Percentiles rank a stretch among this genome's conserved stretches.
phyloP scores from a whole-genome alignment of 2,113 vertebrate genomes.

The Phodopus roborovskii region DNA sequence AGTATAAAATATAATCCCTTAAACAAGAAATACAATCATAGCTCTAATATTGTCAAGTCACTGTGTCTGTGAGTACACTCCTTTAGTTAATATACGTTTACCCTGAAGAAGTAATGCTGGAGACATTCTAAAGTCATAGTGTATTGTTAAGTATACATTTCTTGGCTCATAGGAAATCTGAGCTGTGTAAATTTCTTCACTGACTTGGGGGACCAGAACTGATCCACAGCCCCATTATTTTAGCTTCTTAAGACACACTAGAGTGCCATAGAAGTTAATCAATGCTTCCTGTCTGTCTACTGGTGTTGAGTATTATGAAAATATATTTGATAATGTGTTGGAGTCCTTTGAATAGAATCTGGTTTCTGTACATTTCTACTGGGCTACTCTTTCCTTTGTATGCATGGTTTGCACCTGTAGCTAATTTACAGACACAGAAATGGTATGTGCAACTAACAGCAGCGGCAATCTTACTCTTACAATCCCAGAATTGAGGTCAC shows the following conservation, averaged over 20 bases:
- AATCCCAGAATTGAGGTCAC: slow-evolving; percentile 10
- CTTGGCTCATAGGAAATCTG: not conserved
- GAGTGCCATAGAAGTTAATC: not conserved
- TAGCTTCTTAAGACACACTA: not conserved
- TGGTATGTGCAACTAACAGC: not conserved
- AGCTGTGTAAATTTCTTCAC: not conserved
- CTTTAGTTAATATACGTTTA: not conserved
- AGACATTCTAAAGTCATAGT: slow-evolving; percentile 13
- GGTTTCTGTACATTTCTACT: slow-evolving; percentile 11
- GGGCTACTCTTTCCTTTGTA: not conserved
- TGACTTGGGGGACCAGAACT: not conserved
- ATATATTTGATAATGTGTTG: not conserved
- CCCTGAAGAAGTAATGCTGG: not conserved
- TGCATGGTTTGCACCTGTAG: slow-evolving; percentile 37
- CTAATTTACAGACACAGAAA: slow-evolving; percentile 6
- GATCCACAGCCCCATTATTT: not conserved
- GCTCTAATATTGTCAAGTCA: not conserved
- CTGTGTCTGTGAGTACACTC: slow-evolving; percentile 16
- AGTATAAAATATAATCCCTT: not conserved
- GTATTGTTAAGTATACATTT: not conserved
- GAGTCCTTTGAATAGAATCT: not conserved
- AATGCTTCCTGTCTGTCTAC: not conserved
- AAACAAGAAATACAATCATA: slow-evolving; percentile 5
- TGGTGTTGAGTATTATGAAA: slow-evolving; percentile 2
- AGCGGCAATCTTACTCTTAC: not conserved